Base-by-base conservation (phyloP, 2,888 invertebrate genomes). In the Steinernema carpocapsae region DNA sequence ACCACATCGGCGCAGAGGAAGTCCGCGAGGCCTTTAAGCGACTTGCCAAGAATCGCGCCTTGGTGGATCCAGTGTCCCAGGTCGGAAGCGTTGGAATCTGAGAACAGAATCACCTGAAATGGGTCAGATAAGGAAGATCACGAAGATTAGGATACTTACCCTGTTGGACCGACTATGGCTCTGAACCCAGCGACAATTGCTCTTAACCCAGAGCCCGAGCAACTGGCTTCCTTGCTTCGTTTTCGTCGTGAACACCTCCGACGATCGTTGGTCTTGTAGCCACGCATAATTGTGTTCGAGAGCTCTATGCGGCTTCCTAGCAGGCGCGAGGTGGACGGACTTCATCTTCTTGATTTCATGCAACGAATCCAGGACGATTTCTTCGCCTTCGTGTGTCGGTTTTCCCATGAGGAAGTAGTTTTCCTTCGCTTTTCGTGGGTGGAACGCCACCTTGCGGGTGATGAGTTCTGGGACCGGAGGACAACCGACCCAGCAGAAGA, bases 21-120 rank as follows among this genome's bases (percentile, higher is more conserved):
- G 75, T 24, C 17, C n/a, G 71, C 19, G 1, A 74, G 17, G n/a
- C 43, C 52, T 19, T 56, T 32, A 10, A 43, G 26, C 10, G 71
- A 45, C n/a, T n/a, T n/a, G n/a, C n/a, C n/a, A n/a, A n/a, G n/a
- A 17, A 72, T 45, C 17, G 56, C 19, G 52, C 51, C 17, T 32
- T 82, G 82, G 64, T 82, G 80, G 29, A 82, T 73, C 37, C 79
- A 79, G 10, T 76, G 75, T 4, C 85, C 83, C 3, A 85, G 75
- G 71, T 85, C 84, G 42, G 83, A 80, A 10, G 80, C 80, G 73
- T 85, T 85, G 6, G 84, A 82, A 73, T 85, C 84, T 19, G 81
- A 80, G 76, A 84, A 84, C 19, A 85, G 74, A 10, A 84, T 76
- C 1, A 83, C 82, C 83, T 84, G 56, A 52, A 75, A 59, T 22